phyloP scores from a whole-genome alignment of 2,113 vertebrate species.

The Stigmatopora argus region DNA sequence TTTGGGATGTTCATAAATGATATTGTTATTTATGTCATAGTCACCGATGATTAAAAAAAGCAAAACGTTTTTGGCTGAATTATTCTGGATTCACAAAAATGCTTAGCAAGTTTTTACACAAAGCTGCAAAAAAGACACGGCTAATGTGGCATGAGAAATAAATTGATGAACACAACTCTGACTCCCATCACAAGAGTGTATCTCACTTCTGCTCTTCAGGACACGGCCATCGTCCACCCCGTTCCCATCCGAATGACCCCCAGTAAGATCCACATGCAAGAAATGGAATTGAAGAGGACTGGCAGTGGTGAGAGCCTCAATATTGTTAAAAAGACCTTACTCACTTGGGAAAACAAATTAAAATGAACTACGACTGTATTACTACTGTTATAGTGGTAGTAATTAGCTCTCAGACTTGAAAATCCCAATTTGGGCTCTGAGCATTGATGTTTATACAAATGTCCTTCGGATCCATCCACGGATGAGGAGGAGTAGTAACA shows the following conservation, averaged over 20 bases:
- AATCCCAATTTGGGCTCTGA: no score
- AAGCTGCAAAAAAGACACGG: neutral
- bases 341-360: no score
- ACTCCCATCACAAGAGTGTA: neutral
- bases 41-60: neutral
- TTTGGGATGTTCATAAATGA: neutral
- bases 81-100: no score
- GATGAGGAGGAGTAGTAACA: no score
- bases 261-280: conserved; percentile 99
- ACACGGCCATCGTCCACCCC: conserved; percentile 96
- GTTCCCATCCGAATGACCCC: conserved; percentile 98
- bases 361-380: no score
- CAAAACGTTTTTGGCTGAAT: no score
- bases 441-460: no score
- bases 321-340: neutral
- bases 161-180: neutral
- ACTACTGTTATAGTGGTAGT: no score
- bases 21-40: neutral
- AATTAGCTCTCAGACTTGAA: no score
- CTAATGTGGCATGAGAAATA: neutral
- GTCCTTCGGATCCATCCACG: no score
- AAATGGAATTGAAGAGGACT: conserved; percentile 97
- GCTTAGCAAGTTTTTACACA: neutral
- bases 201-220: conserved; percentile 64
- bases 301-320: conserved; percentile 79